Evolutionary conservation across 2,888 invertebrate species (phyloP), one percentile per base, ranked within the genome.

Genomic region (Apodemia mormo): DNA sequence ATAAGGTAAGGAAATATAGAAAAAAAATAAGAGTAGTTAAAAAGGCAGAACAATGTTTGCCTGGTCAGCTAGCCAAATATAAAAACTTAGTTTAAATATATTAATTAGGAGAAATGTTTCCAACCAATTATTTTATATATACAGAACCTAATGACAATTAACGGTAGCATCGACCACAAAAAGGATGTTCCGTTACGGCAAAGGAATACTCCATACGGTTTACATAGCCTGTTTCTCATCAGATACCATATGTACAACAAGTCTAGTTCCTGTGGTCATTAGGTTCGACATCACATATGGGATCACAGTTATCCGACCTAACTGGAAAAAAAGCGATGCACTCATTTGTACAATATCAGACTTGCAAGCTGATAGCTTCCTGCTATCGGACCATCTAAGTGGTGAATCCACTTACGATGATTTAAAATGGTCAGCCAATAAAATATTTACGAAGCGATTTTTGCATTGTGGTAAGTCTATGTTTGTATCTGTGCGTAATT

Each of bases 251-350:
- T 40, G 54, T 40, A n/a, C n/a, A n/a, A 61, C 61, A 61, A 61
- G 85, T 84, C 78, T 76, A 79, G 82, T 84, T 85, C 83, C 83
- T 86, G 85, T 80, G 77, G 79, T 83, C 82, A 81, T 85, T 83
- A 85, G 79, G 71, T 75, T 77, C 69, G 6, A n/a, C 52, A 65
- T 76, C 79, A 77, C 82, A 74, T 76, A 74, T 72, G 76, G 73
- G 33, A 33, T 61, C 72, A 74, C 77, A 72, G 76, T 75, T 73
- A 74, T 64, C 66, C 66, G 54, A 65, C 37, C 56, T 67, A 58
- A 43, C 33, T 54, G 45, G 67, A 54, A 68, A 69, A 69, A 69
- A 69, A 49, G 45, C 49, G 77, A 77, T 73, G 80, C 72, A 77
- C 79, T 75, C 74, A 72, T 74, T 76, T 72, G 72, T 72, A 73